Evolutionary conservation across 2,888 invertebrate genomes (phyloP).

Genomic region (Pyrochroa serraticornis): DNA sequence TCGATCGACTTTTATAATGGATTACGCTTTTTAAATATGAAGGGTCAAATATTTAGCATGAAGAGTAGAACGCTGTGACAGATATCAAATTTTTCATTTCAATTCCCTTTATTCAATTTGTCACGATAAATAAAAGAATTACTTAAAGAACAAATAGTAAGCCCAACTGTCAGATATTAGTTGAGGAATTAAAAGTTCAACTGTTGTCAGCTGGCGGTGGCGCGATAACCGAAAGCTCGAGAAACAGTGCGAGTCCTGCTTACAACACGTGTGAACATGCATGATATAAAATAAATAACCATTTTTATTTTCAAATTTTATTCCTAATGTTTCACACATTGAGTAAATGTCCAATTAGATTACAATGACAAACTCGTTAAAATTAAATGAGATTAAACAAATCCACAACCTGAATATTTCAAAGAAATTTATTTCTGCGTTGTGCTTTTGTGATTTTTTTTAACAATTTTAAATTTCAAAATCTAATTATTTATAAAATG

Average conservation of each 20-base stretch:
- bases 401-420: too few species aligned
- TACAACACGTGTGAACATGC: slow-evolving; percentile 38
- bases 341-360: background rate
- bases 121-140: slow-evolving; percentile 50
- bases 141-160: slow-evolving; percentile 47
- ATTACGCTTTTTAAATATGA: slow-evolving; percentile 34
- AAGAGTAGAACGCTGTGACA: slow-evolving; percentile 31
- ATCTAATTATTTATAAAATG: too few species aligned
- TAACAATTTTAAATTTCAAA: too few species aligned
- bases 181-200: slow-evolving; percentile 50
- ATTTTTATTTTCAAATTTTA: background rate
- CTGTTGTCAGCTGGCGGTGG: slow-evolving; percentile 44
- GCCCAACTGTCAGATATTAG: slow-evolving; percentile 43
- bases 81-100: slow-evolving; percentile 51
- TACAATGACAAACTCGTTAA: background rate
- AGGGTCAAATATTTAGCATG: slow-evolving; percentile 49
- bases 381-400: too few species aligned
- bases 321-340: background rate
- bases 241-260: slow-evolving; percentile 19
- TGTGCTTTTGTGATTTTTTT: too few species aligned
- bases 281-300: slow-evolving; percentile 27
- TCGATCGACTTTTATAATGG: slow-evolving; percentile 32
- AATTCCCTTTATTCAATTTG: slow-evolving; percentile 47
- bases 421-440: too few species aligned
- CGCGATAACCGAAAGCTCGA: slow-evolving; percentile 39